phyloP scores from a whole-genome alignment of 2,113 vertebrate genomes.

The Phylloscopus trochilus region DNA sequence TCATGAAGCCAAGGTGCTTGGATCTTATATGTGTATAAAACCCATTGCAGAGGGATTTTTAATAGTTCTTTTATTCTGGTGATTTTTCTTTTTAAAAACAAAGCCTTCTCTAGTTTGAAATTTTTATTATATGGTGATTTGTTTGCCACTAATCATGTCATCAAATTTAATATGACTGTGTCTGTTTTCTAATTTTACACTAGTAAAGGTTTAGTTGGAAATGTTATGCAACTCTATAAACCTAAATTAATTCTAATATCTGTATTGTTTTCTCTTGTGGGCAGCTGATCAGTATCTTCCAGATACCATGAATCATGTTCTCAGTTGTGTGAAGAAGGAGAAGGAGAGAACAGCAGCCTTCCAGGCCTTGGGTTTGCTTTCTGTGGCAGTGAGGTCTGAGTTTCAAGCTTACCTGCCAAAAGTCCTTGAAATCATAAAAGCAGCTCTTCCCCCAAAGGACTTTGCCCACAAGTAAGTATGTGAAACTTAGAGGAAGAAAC shows the following conservation, averaged over 20 bases:
- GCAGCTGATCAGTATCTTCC: constrained; percentile 92
- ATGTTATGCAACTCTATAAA: background rate
- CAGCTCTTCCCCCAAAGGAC: constrained; percentile 94
- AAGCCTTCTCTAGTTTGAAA: background rate
- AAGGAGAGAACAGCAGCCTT: constrained; percentile 95
- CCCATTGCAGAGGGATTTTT: background rate
- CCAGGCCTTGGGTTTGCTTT: constrained; percentile 93
- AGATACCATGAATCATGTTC: constrained; percentile 94
- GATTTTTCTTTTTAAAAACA: background rate
- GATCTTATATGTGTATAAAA: background rate
- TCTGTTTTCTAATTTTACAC: background rate
- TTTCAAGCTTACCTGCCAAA: constrained; percentile 92
- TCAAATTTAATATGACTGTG: background rate
- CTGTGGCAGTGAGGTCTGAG: constrained; percentile 90
- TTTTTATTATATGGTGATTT: background rate
- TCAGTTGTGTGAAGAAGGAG: constrained; percentile 94
- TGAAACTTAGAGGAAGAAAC: background rate
- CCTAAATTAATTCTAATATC: background rate
- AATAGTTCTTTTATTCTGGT: background rate
- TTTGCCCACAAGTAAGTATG: constrained; percentile 95
- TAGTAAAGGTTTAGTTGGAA: background rate
- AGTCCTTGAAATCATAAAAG: constrained; percentile 96
- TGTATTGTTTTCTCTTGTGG: background rate
- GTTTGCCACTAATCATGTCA: background rate
- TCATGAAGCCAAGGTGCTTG: background rate